Base-by-base conservation (phyloP, 92 coral and sea anemone genomes). In the Palythoa caribaeorum region DNA sequence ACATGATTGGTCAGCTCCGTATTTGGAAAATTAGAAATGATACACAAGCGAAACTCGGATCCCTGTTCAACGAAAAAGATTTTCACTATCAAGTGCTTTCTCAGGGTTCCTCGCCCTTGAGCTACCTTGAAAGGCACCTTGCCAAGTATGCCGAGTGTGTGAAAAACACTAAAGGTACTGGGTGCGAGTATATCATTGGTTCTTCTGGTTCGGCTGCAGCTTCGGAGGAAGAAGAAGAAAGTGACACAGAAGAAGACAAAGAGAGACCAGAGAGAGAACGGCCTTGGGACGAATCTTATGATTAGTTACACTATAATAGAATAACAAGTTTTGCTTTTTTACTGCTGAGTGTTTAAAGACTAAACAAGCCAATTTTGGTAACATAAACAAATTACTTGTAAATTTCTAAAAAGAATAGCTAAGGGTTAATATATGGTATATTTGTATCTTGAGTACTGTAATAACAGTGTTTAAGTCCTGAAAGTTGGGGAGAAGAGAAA, bases 1-100 rank as follows among this genome's bases (percentile, higher is more conserved):
- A 97, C 83, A 97, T 95, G 99, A 95, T 97, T 88, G 99, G 99
- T 63, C 99, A 97, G 73, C 87, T 92, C 77, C 92, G 88, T 39
- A 97, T 97, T 13, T 95, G 98, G 99, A 76, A 89, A 28, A 88
- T 96, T 77, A 94, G 99, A 76, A 95, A 97, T 79, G 93, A 80
- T 19, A 94, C 99, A 40, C 85, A 86, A 70, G 88, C 79, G 83
- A 92, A 86, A 50, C 87, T 97, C 16, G 92, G 90, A 1, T 88
- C 80, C 86, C 60, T 5, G 12, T 95, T 97, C 76, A 90, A 88
- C 68, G 99, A 95, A 77, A 87, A 91, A 63, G 99, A 97, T 35
- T 97, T 97, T 80, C 99, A 97, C 72, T 97, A 89, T 86, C 99
- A 97, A 90, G 93, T 97, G 9, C 91, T 97, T 52, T 95, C 97